Evolutionary conservation across 2,888 invertebrate species (phyloP).

Genomic region (Drosophila ezoana): DNA sequence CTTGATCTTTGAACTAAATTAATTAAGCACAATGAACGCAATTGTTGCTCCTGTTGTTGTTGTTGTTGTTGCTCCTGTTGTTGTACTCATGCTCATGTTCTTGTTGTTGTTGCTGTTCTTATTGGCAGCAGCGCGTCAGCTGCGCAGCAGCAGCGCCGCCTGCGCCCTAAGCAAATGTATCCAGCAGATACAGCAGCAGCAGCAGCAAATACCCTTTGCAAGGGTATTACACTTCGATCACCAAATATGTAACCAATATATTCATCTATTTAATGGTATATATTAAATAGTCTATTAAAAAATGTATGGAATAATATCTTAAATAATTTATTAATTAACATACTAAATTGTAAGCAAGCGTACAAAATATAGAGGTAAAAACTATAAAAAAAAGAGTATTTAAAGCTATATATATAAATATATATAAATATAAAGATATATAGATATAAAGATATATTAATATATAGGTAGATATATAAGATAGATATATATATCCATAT

Average conservation of each 20-base stretch:
- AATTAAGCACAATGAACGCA: slow-evolving; percentile 85
- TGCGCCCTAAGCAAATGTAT: slow-evolving; percentile 30
- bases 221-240: not conserved
- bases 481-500: too few species aligned
- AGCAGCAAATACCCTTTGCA: not conserved
- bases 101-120: slow-evolving; percentile 9
- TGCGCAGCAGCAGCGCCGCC: not conserved
- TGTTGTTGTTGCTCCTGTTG: slow-evolving; percentile 10
- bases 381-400: too few species aligned
- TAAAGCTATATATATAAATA: too few species aligned
- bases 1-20: slow-evolving; percentile 85
- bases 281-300: too few species aligned
- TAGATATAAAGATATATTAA: too few species aligned
- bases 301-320: too few species aligned
- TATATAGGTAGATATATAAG: too few species aligned
- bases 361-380: too few species aligned
- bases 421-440: too few species aligned
- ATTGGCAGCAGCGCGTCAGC: slow-evolving; percentile 17
- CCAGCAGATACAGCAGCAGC: slow-evolving; percentile 17
- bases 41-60: slow-evolving; percentile 76
- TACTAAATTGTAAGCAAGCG: too few species aligned
- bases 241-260: not conserved
- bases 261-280: too few species aligned
- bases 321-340: too few species aligned
- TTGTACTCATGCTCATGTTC: not conserved